These are phyloP conservation scores for Cervus canadensis DNA, from an alignment of 2,113 vertebrate species.

Conservation along the genomic window DNA sequence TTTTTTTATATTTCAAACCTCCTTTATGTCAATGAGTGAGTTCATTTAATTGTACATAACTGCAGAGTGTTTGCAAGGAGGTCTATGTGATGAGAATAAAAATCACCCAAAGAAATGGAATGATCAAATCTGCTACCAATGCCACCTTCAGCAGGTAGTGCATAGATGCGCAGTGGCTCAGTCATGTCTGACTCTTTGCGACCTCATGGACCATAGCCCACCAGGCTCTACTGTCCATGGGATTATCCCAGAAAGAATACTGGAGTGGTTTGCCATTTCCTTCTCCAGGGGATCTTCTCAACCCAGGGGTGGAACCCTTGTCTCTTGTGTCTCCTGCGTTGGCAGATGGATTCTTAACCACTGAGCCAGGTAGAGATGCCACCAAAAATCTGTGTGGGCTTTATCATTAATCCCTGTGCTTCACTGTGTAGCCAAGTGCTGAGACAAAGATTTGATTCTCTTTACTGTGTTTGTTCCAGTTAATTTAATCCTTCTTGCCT, in stretches of 20 bases:
- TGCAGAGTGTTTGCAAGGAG: background rate
- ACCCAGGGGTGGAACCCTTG: background rate
- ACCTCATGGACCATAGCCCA: background rate
- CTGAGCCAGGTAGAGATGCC: background rate
- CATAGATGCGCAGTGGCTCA: background rate
- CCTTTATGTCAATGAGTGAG: constrained; percentile 3
- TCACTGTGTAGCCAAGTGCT: constrained; percentile 35
- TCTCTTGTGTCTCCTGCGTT: background rate
- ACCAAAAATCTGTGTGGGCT: background rate
- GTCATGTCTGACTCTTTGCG: background rate
- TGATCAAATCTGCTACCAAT: background rate
- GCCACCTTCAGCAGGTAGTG: background rate
- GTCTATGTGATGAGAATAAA: constrained; percentile 30
- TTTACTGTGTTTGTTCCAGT: constrained; percentile 64
- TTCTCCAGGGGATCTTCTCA: background rate
- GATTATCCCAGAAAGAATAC: background rate
- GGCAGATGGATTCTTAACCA: background rate
- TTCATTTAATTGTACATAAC: constrained; percentile 41
- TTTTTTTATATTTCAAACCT: constrained; percentile 13
- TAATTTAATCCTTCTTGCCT: constrained; percentile 70
- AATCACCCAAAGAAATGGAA: background rate
- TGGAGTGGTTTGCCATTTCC: background rate
- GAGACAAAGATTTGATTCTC: constrained; percentile 63
- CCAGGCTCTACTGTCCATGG: background rate
- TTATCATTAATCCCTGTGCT: constrained; percentile 24